A percentile compares a stretch with the other conserved stretches of the same genome.
Evolutionary conservation across 2,888 invertebrate genomes (phyloP).

Genomic region (Acrocyrtus sp.): DNA sequence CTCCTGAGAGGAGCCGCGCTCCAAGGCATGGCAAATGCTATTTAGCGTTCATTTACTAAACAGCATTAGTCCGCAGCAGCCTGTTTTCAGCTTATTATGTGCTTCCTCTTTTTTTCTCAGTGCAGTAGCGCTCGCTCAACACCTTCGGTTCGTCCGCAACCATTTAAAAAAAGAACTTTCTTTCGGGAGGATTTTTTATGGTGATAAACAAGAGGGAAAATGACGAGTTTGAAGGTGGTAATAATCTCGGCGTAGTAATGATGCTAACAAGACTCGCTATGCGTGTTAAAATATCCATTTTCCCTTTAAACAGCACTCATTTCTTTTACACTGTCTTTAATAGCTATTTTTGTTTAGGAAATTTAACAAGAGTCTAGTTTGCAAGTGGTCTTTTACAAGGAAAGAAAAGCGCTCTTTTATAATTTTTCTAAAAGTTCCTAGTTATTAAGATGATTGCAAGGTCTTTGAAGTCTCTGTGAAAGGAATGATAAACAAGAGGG

Average conservation of each 20-base stretch:
- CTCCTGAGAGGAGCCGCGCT: too few relatives aligned
- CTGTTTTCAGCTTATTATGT: background rate
- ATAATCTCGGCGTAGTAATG: slow-evolving; percentile 39
- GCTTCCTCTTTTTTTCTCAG: background rate
- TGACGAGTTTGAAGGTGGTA: slow-evolving; percentile 42
- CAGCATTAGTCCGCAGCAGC: too few relatives aligned
- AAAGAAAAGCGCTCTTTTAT: background rate
- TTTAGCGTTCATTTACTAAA: too few relatives aligned
- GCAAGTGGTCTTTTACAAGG: background rate
- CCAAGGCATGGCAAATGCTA: too few relatives aligned
- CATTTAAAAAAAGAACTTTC: too few relatives aligned
- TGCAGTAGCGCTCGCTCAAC: slow-evolving; percentile 5
- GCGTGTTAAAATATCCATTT: slow-evolving; percentile 15
- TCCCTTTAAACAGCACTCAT: background rate
- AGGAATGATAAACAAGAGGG: slow-evolving; percentile 4
- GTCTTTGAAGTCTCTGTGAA: background rate
- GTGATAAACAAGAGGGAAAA: slow-evolving; percentile 21
- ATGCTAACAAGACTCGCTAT: slow-evolving; percentile 35
- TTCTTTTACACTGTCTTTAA: background rate
- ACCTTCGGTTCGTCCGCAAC: slow-evolving; percentile 9
- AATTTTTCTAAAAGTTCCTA: background rate
- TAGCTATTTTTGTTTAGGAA: background rate
- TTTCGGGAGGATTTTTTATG: too few relatives aligned
- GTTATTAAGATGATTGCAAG: background rate
- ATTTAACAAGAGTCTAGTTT: slow-evolving; percentile 41